Conservation (phyloP, 1,140 invertebrate genomes). For the Vanessa tameamea region DNA sequence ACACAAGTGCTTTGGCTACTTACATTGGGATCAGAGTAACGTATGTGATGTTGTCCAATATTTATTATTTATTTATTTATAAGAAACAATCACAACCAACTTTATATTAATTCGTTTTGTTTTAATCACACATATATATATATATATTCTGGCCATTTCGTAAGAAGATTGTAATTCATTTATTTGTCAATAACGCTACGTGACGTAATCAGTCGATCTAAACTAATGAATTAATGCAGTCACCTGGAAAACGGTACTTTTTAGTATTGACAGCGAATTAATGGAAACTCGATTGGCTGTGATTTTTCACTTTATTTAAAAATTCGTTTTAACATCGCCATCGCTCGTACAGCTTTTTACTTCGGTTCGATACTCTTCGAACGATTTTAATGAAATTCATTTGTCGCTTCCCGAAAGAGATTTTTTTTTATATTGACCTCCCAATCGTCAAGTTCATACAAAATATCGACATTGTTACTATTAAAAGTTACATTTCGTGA, state of each 20-base stretch:
- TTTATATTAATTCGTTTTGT: no score
- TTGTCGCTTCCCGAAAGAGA: conserved; percentile 3
- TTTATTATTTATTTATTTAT: no score
- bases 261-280: conserved; percentile 5
- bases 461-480: no score
- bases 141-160: no score
- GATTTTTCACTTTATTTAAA: conserved; percentile 22
- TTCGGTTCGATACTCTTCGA: conserved; percentile 6
- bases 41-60: no score
- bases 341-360: conserved; percentile 14
- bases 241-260: neutral
- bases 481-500: no score
- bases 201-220: neutral
- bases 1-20: no score
- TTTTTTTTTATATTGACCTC: neutral
- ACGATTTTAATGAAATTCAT: conserved; percentile 23
- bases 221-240: conserved; percentile 7
- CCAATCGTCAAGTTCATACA: neutral
- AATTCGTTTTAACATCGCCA: conserved; percentile 19
- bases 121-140: no score
- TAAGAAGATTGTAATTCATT: no score
- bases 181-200: no score
- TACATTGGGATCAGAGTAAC: no score
- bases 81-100: no score
- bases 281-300: conserved; percentile 10